Base-by-base conservation (phyloP, 2,888 invertebrate genomes). In the Chloroclystis v-ata region DNA sequence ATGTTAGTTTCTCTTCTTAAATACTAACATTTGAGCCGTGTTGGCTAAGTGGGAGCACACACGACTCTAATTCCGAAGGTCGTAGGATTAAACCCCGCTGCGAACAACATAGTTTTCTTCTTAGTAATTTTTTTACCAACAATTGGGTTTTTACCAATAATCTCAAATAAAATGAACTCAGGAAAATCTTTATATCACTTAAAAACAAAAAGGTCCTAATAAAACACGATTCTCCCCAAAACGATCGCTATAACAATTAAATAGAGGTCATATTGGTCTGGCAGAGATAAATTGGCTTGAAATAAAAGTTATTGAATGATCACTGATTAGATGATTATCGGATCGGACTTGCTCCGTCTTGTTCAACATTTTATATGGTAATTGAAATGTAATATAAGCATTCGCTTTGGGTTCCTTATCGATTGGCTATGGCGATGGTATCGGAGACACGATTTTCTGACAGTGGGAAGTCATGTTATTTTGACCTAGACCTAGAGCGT, bases 321-420 rank as follows among this genome's bases (percentile, higher is more conserved):
- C 78, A 75, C 69, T 77, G 84, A 85, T 84, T 80, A 87, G 86
- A 89, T 89, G 83, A 89, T 89, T 87, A 86, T 89, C 85, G 71
- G 65, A 67, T 67, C 72, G 72, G 73, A 78, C 73, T 73, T 67
- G 69, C 68, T 69, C 60, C 44, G 64, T 72, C 74, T 75, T 75
- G 75, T 78, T 72, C 72, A 75, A 82, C 78, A 78, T 82, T 86
- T 80, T 81, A 79, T 86, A 83, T 86, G 83, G 80, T 88, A 83
- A 86, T 85, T 83, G 84, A 84, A 84, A 82, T 80, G 81, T 83
- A 79, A 79, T 82, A 80, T 78, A 79, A 78, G 75, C 75, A 75
- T 78, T 78, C 64, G 74, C 68, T 75, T 75, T 75, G 69, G 72
- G 72, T 77, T 75, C 73, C 72, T 82, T 84, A 82, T 82, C 77